Base-by-base conservation (phyloP, 1,140 invertebrate genomes). In the Bombus huntii region DNA sequence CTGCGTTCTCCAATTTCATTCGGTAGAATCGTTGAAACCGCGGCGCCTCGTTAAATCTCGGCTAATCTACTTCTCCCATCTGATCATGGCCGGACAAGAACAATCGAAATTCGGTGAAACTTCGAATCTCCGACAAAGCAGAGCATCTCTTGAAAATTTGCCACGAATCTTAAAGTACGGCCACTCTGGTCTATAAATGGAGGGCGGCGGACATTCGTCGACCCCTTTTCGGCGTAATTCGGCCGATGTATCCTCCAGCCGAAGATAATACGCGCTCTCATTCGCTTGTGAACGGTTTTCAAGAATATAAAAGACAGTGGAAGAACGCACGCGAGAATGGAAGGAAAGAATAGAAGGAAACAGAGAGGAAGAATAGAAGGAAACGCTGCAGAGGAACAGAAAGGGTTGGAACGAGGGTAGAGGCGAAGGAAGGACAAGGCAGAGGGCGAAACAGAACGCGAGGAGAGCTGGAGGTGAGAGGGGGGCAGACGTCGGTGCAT, bases 401-500 rank as follows among this genome's bases (percentile, higher is more conserved):
- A 83, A 82, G 81, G 57, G n/a, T 42, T 44, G 59, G 59, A 28
- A 39, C 22, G 25, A 15, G 47, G 47, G 18, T 53, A 53, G 18
- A 53, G 47, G 6, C 18, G 47, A 18, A 22, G 18, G 70, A 65
- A 62, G 83, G 79, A n/a, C 59, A n/a, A 84, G 77, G 59, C 73
- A 77, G 72, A 86, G 83, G 87, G 87, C 87, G 87, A 90, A 74
- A 81, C 79, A 89, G 70, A 72, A 66, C 87, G 81, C 59, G 68
- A 34, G 31, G 18, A 77, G 42, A 87, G 88, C 70, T 75, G 79
- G 78, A 34, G 88, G 65, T n/a, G 59, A 81, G 85, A 18, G 65
- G 31, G 59, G 85, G 85, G 87, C 84, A 92, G 89, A 94, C 87
- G 92, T 92, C 91, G 92, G 92, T 92, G 92, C 93, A 94, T 95